These are phyloP conservation scores for Elysia chlorotica DNA, from an alignment of 1,140 invertebrate species.

Conservation along the genomic window DNA sequence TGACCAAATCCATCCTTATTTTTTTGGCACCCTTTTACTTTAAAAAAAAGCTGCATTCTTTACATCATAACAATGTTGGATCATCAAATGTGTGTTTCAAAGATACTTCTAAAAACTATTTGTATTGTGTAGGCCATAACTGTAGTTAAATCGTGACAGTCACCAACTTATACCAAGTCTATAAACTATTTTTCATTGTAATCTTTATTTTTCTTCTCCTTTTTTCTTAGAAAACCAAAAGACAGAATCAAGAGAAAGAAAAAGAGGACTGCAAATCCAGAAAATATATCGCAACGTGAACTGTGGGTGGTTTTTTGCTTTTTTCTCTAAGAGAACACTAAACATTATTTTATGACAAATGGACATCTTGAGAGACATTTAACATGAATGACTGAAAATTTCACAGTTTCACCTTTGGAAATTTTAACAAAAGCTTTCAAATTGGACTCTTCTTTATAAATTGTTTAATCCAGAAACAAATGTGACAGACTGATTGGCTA, in stretches of 20 bases:
- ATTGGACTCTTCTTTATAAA: neutral
- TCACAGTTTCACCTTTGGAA: neutral
- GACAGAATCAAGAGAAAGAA: conserved; percentile 68
- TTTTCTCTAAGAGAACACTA: neutral
- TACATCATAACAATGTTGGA: neutral
- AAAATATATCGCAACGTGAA: conserved; percentile 79
- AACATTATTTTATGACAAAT: neutral
- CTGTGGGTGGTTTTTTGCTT: conserved; percentile 64
- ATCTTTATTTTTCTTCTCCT: conserved; percentile 26
- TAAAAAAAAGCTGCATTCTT: neutral
- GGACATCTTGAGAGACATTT: neutral
- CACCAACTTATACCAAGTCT: too few species aligned
- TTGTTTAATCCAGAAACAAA: neutral
- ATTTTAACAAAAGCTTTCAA: neutral
- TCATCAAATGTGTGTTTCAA: neutral
- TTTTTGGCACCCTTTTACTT: too few species aligned
- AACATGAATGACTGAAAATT: neutral
- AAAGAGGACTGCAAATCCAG: conserved; percentile 77
- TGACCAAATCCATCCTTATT: too few species aligned
- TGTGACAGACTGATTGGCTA: too few species aligned
- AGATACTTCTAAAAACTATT: neutral
- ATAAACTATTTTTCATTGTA: too few species aligned
- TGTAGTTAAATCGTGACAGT: too few species aligned
- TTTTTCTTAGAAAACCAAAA: conserved; percentile 67
- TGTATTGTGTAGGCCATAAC: neutral